These are phyloP conservation scores for Cactoblastis cactorum DNA, from an alignment of 2,888 invertebrate species.

Conservation along the genomic window DNA sequence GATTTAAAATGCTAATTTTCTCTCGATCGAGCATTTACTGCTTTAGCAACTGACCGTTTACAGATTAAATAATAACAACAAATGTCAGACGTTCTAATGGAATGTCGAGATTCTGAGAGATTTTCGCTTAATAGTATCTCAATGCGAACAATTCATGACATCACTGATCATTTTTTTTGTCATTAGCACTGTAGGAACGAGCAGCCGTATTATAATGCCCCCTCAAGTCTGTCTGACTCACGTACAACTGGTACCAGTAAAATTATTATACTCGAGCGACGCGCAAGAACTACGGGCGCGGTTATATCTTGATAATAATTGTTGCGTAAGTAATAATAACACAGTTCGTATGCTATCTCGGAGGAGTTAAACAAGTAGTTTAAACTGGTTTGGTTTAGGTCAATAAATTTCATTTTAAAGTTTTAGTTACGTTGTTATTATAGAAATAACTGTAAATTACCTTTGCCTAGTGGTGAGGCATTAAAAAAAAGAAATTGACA, in stretches of 20 bases:
- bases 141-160: constrained; percentile 41
- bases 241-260: constrained; percentile 30
- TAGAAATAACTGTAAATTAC: no score
- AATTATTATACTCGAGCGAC: constrained; percentile 21
- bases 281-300: constrained; percentile 36
- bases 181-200: constrained; percentile 37
- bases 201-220: constrained; percentile 35
- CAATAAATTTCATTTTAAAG: no score
- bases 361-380: not conserved
- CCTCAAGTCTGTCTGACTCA: constrained; percentile 35
- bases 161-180: constrained; percentile 54
- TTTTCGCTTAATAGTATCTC: constrained; percentile 28
- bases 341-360: not conserved
- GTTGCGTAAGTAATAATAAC: constrained; percentile 23
- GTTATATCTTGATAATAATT: constrained; percentile 24
- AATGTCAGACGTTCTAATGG: constrained; percentile 27
- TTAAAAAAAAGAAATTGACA: no score
- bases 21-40: constrained; percentile 30
- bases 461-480: no score
- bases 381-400: no score
- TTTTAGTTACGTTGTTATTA: no score
- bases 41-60: constrained; percentile 41
- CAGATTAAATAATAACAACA: constrained; percentile 33
- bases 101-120: constrained; percentile 27
- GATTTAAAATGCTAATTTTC: constrained; percentile 25